Percentiles rank a stretch among this genome's conserved stretches.
phyloP scores from a whole-genome alignment of 1,140 invertebrate genomes.

The Mycetomoellerius zeteki region DNA sequence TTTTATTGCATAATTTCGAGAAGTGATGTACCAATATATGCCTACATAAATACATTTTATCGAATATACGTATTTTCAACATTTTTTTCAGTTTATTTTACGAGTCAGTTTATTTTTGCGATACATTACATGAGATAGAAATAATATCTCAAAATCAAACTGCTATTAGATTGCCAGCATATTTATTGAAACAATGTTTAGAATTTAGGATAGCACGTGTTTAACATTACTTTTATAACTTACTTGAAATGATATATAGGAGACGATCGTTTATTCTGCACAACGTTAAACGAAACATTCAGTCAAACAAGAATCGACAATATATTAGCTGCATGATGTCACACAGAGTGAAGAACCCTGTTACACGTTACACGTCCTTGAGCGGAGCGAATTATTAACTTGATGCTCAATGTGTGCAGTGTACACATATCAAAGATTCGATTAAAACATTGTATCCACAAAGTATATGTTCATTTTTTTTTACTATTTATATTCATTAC shows the following conservation, averaged over 20 bases:
- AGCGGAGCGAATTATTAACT: conserved; percentile 57
- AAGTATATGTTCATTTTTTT: neutral
- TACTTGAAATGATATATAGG: neutral
- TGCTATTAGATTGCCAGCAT: neutral
- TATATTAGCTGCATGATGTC: conserved; percentile 29
- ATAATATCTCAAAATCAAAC: neutral
- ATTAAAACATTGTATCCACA: neutral
- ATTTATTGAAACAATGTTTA: neutral
- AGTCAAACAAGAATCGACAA: conserved; percentile 8
- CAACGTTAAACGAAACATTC: neutral
- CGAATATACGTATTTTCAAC: neutral
- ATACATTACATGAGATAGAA: neutral
- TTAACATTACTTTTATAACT: neutral
- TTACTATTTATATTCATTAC: neutral
- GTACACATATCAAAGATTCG: neutral
- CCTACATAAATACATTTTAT: neutral
- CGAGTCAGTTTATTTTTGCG: neutral
- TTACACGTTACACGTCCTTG: conserved; percentile 51
- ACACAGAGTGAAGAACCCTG: conserved; percentile 57
- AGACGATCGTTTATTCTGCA: neutral
- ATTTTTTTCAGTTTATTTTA: neutral
- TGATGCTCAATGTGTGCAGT: neutral
- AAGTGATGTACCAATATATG: neutral
- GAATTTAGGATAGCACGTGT: neutral
- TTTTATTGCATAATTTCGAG: conserved; percentile 3